Evolutionary conservation across 2,113 vertebrate species (phyloP), one percentile per base, ranked within the genome.

Genomic region (Malurus melanocephalus): DNA sequence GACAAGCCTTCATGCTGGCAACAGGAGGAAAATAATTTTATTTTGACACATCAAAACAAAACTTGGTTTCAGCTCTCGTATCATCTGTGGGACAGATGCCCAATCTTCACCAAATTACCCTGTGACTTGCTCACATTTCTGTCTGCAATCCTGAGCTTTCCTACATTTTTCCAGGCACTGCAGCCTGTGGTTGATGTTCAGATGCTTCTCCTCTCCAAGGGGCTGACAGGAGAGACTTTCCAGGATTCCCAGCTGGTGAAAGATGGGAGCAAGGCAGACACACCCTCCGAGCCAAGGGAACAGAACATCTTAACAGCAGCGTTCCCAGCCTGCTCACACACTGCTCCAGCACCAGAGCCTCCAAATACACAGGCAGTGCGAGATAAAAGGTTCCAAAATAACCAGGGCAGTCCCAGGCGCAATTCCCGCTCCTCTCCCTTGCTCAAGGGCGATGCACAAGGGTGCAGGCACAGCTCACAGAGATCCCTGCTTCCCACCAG

Each of bases 231-330:
- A 89, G 55, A 76, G 2, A 51, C 81, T 59, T 87, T 80, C 81
- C 81, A 89, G 81, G 85, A 95, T 67, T 92, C 72, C 79, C 87
- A 93, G 87, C 72, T 89, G 72, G 75, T 69, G 52, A 60, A 77
- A 62, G 48, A 76, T 23, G 21, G 84, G 74, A 89, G 76, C 0
- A 0, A 71, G 65, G 81, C 72, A 89, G 65, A 56, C 62, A 89
- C 55, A 83, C 43, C 57, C 35, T 56, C 68, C 45, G 28, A 51
- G 52, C 2, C 2, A 69, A 89, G 17, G 20, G 61, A 88, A 74
- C 60, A 68, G 89, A 90, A 79, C 78, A 89, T 62, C 75, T 76
- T 4, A 83, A 16, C 32, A 77, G 76, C 65, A 81, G 55, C 14
- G 3, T 42, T 90, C 66, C 71, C 78, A 75, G 43, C 27, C 13